Evolutionary conservation across 1,140 invertebrate species (phyloP).

Genomic region (Macrobrachium nipponense): DNA sequence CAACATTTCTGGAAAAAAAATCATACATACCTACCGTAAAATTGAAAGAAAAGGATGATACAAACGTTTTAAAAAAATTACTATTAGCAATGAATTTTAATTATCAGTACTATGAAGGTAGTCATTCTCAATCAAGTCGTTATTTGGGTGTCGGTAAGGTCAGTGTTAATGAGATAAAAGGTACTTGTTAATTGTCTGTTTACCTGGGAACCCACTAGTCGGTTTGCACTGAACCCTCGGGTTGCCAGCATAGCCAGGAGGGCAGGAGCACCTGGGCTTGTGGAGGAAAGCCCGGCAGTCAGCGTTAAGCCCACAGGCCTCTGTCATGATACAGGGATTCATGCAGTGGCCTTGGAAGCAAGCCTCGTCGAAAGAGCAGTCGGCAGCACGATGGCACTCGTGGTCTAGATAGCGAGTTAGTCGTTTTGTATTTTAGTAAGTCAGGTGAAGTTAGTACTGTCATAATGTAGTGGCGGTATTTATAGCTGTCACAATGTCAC

Average conservation of each 20-base stretch:
- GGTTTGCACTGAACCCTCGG: constrained; percentile 61
- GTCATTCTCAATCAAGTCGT: neutral
- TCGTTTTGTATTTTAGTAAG: too few relatives aligned
- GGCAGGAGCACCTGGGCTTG: constrained; percentile 80
- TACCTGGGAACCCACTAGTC: constrained; percentile 22
- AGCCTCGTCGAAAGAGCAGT: constrained; percentile 81
- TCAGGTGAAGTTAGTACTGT: neutral
- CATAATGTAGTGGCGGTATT: too few relatives aligned
- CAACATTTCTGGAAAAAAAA: too few relatives aligned
- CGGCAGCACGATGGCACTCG: constrained; percentile 82
- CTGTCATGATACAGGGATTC: constrained; percentile 75
- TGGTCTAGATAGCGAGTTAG: constrained; percentile 69
- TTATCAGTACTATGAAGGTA: too few relatives aligned
- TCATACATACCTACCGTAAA: too few relatives aligned
- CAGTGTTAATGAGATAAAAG: neutral
- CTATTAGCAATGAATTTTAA: too few relatives aligned
- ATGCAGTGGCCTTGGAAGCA: constrained; percentile 81
- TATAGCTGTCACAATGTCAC: too few relatives aligned
- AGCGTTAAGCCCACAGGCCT: constrained; percentile 67
- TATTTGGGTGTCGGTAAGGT: neutral
- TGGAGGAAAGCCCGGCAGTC: constrained; percentile 66
- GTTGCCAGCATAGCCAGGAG: constrained; percentile 70
- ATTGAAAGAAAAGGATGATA: too few relatives aligned
- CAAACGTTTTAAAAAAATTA: too few relatives aligned
- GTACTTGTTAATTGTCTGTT: neutral